A percentile compares a stretch with the other conserved stretches of the same genome.
These are phyloP conservation scores for Beaufortia kweichowensis DNA, from an alignment of 2,113 vertebrate genomes.

Conservation along the genomic window DNA sequence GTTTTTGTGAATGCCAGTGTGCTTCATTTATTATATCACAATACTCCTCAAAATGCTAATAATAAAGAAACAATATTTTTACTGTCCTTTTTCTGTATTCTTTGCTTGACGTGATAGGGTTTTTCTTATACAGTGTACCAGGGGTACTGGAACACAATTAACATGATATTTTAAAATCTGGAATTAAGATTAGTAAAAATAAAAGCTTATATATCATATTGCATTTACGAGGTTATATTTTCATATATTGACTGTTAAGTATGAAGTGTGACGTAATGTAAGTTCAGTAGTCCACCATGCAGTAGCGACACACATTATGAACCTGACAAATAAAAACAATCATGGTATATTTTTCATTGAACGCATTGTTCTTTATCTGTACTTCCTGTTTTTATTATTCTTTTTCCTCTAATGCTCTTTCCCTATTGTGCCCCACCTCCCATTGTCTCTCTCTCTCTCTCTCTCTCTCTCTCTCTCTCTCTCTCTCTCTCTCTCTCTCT, in stretches of 20 bases:
- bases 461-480: not conserved
- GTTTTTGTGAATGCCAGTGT: not conserved
- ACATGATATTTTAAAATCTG: no score
- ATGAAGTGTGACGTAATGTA: no score
- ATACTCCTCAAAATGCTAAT: not conserved
- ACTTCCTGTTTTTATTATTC: not conserved
- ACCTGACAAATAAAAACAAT: no score
- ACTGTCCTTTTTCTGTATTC: not conserved
- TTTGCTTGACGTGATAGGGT: no score
- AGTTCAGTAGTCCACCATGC: not conserved
- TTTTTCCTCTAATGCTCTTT: slow-evolving; percentile 5
- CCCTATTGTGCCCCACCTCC: not conserved
- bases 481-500: not conserved
- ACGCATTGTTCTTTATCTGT: not conserved
- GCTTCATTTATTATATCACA: not conserved
- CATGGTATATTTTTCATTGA: not conserved
- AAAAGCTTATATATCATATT: no score
- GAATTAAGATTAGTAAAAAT: no score
- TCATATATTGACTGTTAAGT: no score
- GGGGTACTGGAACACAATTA: no score
- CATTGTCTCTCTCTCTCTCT: not conserved
- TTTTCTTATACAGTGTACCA: no score
- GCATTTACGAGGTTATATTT: no score
- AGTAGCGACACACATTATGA: not conserved
- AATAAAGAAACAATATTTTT: not conserved